Evolutionary conservation across 2,888 invertebrate species (phyloP).

Genomic region (Polydrusus tereticollis): DNA sequence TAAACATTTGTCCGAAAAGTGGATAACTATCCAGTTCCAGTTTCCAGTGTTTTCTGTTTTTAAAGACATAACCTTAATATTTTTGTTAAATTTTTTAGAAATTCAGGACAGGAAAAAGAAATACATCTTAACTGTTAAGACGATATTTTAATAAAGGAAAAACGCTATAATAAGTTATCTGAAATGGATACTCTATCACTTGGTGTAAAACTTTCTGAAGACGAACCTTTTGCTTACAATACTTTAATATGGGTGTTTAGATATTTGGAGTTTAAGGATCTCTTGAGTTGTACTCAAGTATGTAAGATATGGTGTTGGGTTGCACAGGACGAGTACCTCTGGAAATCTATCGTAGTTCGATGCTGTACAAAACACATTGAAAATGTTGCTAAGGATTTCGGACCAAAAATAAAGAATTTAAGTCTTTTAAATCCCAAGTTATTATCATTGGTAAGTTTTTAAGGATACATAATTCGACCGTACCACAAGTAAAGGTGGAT

Average conservation of each 20-base stretch:
- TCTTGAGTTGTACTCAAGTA: conserved; percentile 29
- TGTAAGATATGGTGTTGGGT: conserved; percentile 29
- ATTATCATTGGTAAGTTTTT: not conserved
- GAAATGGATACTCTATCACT: conserved; percentile 3
- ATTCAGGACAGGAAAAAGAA: too few species aligned
- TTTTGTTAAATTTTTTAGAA: too few species aligned
- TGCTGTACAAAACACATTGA: conserved; percentile 20
- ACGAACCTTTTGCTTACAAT: conserved; percentile 29
- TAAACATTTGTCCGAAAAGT: too few species aligned
- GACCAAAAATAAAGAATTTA: not conserved
- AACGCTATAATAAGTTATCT: not conserved
- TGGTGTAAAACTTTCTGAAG: conserved; percentile 8
- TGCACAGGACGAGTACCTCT: conserved; percentile 8
- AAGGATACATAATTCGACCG: not conserved
- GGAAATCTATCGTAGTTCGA: conserved; percentile 9
- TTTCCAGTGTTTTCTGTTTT: too few species aligned
- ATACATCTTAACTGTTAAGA: not conserved
- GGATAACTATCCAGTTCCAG: too few species aligned
- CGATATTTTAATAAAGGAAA: not conserved
- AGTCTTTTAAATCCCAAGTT: conserved; percentile 5
- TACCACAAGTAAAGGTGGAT: not conserved
- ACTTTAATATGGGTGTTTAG: conserved; percentile 25
- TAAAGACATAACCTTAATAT: too few species aligned
- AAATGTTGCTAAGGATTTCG: not conserved
- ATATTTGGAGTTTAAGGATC: conserved; percentile 27